Conservation (phyloP, 2,888 invertebrate species). For the Leucoma salicis region DNA sequence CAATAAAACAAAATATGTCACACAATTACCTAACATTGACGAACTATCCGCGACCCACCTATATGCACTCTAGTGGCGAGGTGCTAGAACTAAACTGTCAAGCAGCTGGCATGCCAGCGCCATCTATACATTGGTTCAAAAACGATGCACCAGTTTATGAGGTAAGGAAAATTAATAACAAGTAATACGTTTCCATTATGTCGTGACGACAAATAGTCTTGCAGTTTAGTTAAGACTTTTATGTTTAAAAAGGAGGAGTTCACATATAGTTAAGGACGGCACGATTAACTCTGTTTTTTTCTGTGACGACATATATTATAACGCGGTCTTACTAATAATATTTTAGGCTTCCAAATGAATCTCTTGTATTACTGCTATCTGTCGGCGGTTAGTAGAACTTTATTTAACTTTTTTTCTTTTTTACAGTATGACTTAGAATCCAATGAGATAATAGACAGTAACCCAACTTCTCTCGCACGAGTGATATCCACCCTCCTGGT, state of each 20-base stretch:
- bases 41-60: constrained; percentile 61
- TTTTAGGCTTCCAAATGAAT: too few species aligned
- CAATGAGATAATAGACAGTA: constrained; percentile 81
- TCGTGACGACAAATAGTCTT: too few species aligned
- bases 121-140: constrained; percentile 91
- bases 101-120: constrained; percentile 90
- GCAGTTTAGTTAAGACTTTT: too few species aligned
- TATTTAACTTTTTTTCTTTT: neutral
- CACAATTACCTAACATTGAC: constrained; percentile 47
- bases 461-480: constrained; percentile 82
- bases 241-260: too few species aligned
- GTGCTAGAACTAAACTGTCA: constrained; percentile 90
- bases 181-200: too few species aligned
- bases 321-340: too few species aligned
- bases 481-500: constrained; percentile 88
- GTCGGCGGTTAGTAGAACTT: neutral
- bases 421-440: constrained; percentile 84
- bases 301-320: too few species aligned
- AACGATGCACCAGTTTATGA: constrained; percentile 86
- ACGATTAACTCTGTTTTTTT: too few species aligned
- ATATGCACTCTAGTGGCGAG: constrained; percentile 72
- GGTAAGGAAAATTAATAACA: too few species aligned
- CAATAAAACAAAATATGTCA: constrained; percentile 27
- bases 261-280: too few species aligned
- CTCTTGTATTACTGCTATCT: neutral